A percentile compares a stretch with the other conserved stretches of the same genome.
phyloP scores from a whole-genome alignment of 2,113 vertebrate genomes.

The Passer domesticus region DNA sequence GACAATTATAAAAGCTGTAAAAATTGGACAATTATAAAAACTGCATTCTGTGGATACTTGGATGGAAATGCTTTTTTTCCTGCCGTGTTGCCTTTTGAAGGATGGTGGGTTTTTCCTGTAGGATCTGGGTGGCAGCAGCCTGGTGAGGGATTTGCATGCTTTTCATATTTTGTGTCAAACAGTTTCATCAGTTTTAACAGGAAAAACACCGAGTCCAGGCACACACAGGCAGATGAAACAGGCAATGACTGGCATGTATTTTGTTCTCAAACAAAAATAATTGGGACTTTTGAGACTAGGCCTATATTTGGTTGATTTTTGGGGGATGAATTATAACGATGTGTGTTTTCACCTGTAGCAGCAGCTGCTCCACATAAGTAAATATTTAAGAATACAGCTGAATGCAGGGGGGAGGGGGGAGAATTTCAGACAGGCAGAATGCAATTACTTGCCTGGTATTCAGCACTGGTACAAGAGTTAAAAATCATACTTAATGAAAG shows the following conservation, averaged over 20 bases:
- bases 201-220: conserved; percentile 42
- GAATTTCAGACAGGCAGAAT: not conserved
- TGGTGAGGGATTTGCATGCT: conserved; percentile 20
- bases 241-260: conserved; percentile 50
- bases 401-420: not conserved
- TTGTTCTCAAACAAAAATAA: conserved; percentile 61
- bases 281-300: conserved; percentile 57
- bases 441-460: not conserved
- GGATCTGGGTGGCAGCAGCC: not conserved
- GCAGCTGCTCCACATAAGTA: not conserved
- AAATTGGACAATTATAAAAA: not conserved
- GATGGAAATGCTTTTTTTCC: not conserved
- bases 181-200: conserved; percentile 30
- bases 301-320: conserved; percentile 15
- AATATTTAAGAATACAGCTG: conserved; percentile 3
- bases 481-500: conserved; percentile 45
- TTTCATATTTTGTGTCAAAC: conserved; percentile 39
- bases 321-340: not conserved
- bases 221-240: conserved; percentile 56
- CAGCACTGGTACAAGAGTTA: conserved; percentile 9
- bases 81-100: not conserved
- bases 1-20: not conserved
- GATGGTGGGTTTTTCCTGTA: not conserved
- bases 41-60: not conserved
- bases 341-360: conserved; percentile 51